Evolutionary conservation across 1,140 invertebrate species (phyloP), one percentile per base, ranked within the genome.

Genomic region (Caerostris extrusa): DNA sequence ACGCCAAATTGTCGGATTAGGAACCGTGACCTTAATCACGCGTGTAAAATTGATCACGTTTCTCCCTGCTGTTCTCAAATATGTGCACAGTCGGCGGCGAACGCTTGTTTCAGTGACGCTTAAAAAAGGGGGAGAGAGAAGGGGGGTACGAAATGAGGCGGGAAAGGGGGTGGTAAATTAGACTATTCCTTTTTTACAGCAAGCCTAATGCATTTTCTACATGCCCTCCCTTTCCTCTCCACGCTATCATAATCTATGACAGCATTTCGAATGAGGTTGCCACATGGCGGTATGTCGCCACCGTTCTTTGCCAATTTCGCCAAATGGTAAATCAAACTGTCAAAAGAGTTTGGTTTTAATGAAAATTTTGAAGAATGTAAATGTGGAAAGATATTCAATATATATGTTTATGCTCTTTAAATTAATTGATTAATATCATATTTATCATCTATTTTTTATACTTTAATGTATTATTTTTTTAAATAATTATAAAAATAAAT

Each of bases 191-290:
- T 88, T 93, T 89, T 93, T 93, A 93, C 85, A 88, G 34, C 58
- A 81, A 89, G 56, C 67, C 69, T 93, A 93, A 93, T 93, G 92
- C 92, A 88, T 88, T 92, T 92, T 93, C 91, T 88, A 89, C 92
- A 81, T 93, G 55, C 67, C 64, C 85, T 81, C 69, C 60, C 83
- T 60, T 64, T 56, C 53, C 77, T 53, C 64, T 60, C 7, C 86
- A 19, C 69, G 67, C 92, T 82, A 81, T 93, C 92, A 93, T 93
- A 93, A 93, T 93, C 12, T 93, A 93, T 93, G 85, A 88, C 53
- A 53, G 83, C 83, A 87, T 93, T 89, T 77, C 34, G 55, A 71
- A 71, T 86, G 92, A 93, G 92, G 92, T 93, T 93, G 60, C 92
- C 61, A n/a, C 34, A 67, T 81, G 60, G 50, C 5, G 17, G n/a